Conservation (phyloP, 2,888 invertebrate genomes). For the Cacoxenus indagator region DNA sequence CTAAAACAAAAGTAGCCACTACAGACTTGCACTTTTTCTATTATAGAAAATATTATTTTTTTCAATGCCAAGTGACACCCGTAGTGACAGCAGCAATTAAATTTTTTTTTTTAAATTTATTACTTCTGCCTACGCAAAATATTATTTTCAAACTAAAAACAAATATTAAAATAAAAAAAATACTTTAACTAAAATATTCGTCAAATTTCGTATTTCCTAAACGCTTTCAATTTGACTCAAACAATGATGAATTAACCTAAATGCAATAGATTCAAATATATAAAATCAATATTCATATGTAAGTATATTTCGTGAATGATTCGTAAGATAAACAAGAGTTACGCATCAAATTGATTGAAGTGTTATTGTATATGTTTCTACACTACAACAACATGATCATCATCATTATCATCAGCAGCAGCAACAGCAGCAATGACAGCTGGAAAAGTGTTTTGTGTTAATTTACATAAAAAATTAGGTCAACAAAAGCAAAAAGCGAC, state of each 20-base stretch:
- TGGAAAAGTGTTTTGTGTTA: no score
- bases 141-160: background rate
- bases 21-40: background rate
- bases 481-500: slow-evolving; percentile 1
- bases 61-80: slow-evolving; percentile 15
- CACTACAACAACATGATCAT: background rate
- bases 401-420: no score
- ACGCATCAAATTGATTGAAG: slow-evolving; percentile 5
- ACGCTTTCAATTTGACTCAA: slow-evolving; percentile 1
- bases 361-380: background rate
- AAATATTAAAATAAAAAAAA: background rate
- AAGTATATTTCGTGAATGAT: background rate
- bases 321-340: slow-evolving; percentile 6
- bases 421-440: background rate
- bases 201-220: background rate
- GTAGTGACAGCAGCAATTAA: background rate
- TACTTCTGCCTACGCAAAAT: slow-evolving; percentile 7
- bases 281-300: background rate
- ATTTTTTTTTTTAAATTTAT: background rate
- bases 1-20: background rate
- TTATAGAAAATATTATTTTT: background rate
- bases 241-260: slow-evolving; percentile 23
- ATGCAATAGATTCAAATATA: slow-evolving; percentile 3
- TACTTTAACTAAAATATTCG: no score
- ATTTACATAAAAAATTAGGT: background rate